Evolutionary conservation across 2,888 invertebrate species (phyloP), one percentile per base, ranked within the genome.

Genomic region (Polyommatus iphigenia): DNA sequence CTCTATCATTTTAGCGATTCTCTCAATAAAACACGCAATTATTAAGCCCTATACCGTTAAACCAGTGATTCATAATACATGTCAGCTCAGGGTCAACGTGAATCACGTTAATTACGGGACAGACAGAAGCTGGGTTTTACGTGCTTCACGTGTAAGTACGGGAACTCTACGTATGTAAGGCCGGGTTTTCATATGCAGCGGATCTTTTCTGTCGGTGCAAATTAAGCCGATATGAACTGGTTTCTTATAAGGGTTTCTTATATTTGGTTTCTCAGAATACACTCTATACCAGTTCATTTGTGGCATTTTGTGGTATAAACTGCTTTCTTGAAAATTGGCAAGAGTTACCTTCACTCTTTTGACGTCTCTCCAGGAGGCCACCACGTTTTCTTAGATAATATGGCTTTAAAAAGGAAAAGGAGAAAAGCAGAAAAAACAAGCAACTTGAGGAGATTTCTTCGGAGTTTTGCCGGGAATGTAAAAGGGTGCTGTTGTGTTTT

Each of bases 111-210:
- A 15, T 20, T 32, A 67, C 67, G 29, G 29, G 67, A 32, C 24
- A 29, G 29, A 29, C 20, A 15, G 15, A 29, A 10, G 29, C 18
- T 32, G 29, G 67, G 67, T 29, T 29, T 67, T 67, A 32, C 29
- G 13, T 67, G 15, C 7, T 67, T 29, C 29, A 67, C 67, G 18
- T 67, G 67, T 32, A 67, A 67, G 32, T 67, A 29, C 15, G 7
- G 67, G 13, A 67, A 15, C 13, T 24, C 24, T 67, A 18, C 67
- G 24, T 24, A 24, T 1, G 18, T n/a, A 59, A 3, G 20, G 59
- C 20, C n/a, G n/a, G n/a, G 1, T 7, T 0, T 1, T 0, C 7
- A 36, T 36, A 1, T 1, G 36, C 1, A 1, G 7, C 6, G 36
- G 7, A 36, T 36, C 36, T 36, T 41, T 41, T 10, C 10, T 10